Base-by-base conservation (phyloP, 2,797 vertebrate genomes). In the Galaxias olidus region DNA sequence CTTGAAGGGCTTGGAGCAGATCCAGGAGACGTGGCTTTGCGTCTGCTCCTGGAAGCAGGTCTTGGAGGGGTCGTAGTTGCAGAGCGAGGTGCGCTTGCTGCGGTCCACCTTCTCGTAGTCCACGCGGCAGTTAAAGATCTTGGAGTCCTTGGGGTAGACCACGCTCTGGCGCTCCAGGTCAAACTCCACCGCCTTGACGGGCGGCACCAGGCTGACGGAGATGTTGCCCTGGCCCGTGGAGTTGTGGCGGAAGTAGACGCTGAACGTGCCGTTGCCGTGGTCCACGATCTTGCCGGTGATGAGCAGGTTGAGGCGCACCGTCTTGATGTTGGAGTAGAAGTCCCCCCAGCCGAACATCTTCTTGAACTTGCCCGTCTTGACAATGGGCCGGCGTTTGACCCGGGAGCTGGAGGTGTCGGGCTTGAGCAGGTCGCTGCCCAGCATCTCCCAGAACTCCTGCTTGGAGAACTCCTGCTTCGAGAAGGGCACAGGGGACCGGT, bases 311-410 rank as follows among this genome's bases (percentile, higher is more conserved):
- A 99, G 86, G 75, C 96, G 94, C 60, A 98, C 96, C 0, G 97
- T 99, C 90, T 99, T 99, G 92, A 99, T 98, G 74, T 99, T 99
- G 87, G 97, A 98, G 71, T 98, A 98, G 87, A 98, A 99, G 78
- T 98, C 96, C 0, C 97, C 97, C 97, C 97, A 98, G 80, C 97
- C 97, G 4, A 98, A 98, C 91, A 97, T 95, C 76, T 98, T 98
- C 86, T 95, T 98, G 65, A 96, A 93, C 76, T 95, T 95, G 80
- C 95, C 93, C 0, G 95, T 91, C 44, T 94, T 88, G 4, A 91
- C 91, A 4, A 93, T 90, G 9, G 93, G 95, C 62, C 95, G 90
- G 8, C 87, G 93, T 1, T 91, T 93, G 66, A 92, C 91, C 57
- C 93, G 81, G 20, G 93, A 90, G 59, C 83, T 86, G 5, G 88